A percentile compares a stretch with the other conserved stretches of the same genome.
These are phyloP conservation scores for Nemotelus pantherinus DNA, from an alignment of 2,888 invertebrate species.

Conservation along the genomic window DNA sequence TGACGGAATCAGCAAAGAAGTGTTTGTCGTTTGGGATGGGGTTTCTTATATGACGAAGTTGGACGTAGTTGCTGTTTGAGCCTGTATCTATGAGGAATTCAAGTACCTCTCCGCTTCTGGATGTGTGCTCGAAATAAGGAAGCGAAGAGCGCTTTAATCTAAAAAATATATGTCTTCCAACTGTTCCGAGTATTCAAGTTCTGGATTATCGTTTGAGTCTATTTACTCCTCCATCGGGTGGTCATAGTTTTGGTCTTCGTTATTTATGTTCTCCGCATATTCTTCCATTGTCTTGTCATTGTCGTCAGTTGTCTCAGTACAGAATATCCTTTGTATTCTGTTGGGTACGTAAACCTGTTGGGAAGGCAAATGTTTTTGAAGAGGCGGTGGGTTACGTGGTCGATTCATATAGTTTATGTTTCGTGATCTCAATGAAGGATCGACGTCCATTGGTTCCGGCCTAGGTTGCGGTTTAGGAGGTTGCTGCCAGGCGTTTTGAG, in stretches of 20 bases:
- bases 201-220: neutral
- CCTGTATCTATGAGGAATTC: conserved; percentile 22
- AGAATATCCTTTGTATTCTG: neutral
- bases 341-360: conserved; percentile 5
- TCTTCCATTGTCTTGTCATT: neutral
- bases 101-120: conserved; percentile 13
- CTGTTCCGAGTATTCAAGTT: neutral
- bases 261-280: neutral
- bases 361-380: neutral
- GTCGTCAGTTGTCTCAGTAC: neutral
- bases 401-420: neutral
- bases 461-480: conserved; percentile 4
- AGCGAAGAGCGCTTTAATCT: conserved; percentile 28
- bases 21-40: neutral
- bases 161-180: conserved; percentile 29
- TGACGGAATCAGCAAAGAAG: conserved; percentile 4
- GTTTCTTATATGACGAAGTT: conserved; percentile 3
- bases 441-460: conserved; percentile 7
- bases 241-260: conserved; percentile 7
- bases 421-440: neutral
- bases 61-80: conserved; percentile 10
- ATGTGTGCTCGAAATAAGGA: conserved; percentile 9
- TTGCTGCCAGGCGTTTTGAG: neutral
- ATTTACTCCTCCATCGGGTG: neutral
- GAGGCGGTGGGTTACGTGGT: neutral